Base-by-base conservation (phyloP, 1,140 invertebrate genomes). In the Diorhabda carinulata region DNA sequence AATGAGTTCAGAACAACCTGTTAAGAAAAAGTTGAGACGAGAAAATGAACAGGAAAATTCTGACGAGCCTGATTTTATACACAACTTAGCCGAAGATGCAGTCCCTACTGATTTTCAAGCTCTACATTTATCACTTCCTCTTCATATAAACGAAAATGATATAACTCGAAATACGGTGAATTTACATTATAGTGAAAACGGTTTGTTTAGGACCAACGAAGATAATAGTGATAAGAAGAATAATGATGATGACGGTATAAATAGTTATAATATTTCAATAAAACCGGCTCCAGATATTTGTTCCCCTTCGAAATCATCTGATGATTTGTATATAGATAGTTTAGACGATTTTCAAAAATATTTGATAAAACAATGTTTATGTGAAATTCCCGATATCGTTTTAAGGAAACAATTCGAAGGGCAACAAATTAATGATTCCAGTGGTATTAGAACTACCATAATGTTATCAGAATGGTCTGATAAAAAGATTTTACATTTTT, bases 351-450 rank as follows among this genome's bases (percentile, higher is more conserved):
- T 87, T 82, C 82, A 91, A 85, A 82, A 87, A 79, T 25, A 87
- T 85, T 58, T 81, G 91, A 52, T 85, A 90, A 60, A 86, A 58
- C 90, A 92, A 76, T 94, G 92, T 79, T 82, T 94, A 62, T 94
- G 92, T 81, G 86, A 87, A n/a, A 84, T 92, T 56, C 86, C 90
- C 8, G 90, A 92, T 73, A 86, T 85, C 70, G 84, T 86, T 68
- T 77, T 93, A 40, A 80, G 86, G 4, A 88, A 89, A 76, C 87
- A 90, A 0, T 92, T 92, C 75, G 87, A 88, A 69, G 86, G 84
- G 66, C 84, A 87, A 61, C 83, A 87, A 57, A 84, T 86, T 63
- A 85, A 81, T 5, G 81, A 81, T 67, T 74, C 74, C 3, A 82
- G 85, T 72, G 83, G 86, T 9, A 80, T 82, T 61, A 81, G 85